These are phyloP conservation scores for Adineta ricciae DNA, from an alignment of 2,888 invertebrate species.

Conservation along the genomic window DNA sequence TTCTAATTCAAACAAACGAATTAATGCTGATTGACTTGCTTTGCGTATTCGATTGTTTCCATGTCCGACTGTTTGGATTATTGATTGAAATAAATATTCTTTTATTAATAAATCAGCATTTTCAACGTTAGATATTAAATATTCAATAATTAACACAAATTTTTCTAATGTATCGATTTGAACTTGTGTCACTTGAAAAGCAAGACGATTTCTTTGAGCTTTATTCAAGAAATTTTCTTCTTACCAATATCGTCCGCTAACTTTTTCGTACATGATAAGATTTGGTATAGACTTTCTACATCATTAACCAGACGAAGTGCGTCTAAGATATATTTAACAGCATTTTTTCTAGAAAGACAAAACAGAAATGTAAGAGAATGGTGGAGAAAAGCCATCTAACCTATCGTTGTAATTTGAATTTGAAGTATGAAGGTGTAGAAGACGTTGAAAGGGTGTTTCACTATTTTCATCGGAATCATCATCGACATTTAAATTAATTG, in stretches of 20 bases:
- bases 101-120: neutral
- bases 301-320: neutral
- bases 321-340: conserved; percentile 4
- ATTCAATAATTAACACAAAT: conserved; percentile 3
- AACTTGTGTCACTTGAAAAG: neutral
- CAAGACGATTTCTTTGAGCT: neutral
- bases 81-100: conserved; percentile 19
- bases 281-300: neutral
- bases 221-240: neutral
- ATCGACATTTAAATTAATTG: neutral
- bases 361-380: neutral
- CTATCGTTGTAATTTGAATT: neutral
- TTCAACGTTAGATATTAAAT: neutral
- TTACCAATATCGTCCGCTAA: conserved; percentile 13
- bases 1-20: conserved; percentile 11
- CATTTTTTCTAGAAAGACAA: neutral
- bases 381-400: neutral
- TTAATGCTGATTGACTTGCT: conserved; percentile 13
- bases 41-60: conserved; percentile 3
- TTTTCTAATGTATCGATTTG: neutral
- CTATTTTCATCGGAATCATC: neutral
- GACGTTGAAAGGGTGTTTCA: conserved; percentile 16
- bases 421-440: neutral
- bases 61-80: conserved; percentile 1
- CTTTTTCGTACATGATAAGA: conserved; percentile 3